These are phyloP conservation scores for Cherax destructor DNA, from an alignment of 1,140 invertebrate species.

Conservation along the genomic window DNA sequence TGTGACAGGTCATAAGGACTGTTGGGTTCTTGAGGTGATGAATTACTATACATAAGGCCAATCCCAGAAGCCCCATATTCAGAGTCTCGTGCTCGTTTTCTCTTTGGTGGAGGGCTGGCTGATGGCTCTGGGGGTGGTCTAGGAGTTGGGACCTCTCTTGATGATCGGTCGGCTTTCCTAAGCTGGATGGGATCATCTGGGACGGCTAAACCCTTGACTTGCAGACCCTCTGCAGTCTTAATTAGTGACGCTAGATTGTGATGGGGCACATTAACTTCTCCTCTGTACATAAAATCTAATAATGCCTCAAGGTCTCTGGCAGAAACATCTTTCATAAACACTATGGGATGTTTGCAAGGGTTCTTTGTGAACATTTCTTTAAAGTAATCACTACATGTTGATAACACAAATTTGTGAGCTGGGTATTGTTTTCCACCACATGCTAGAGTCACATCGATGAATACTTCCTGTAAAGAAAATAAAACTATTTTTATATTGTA, in stretches of 20 bases:
- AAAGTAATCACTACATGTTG: constrained; percentile 72
- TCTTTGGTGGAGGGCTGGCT: constrained; percentile 67
- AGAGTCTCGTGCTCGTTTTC: constrained; percentile 54
- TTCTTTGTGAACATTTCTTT: constrained; percentile 73
- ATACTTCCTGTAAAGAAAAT: constrained; percentile 68
- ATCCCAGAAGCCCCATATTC: constrained; percentile 59
- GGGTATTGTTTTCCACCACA: constrained; percentile 71
- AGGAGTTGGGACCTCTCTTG: constrained; percentile 52
- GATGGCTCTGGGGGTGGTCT: constrained; percentile 68
- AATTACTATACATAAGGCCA: constrained; percentile 62
- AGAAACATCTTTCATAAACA: constrained; percentile 73
- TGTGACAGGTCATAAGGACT: constrained; percentile 71
- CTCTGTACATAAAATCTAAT: constrained; percentile 75
- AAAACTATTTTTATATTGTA: background rate
- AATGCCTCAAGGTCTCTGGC: constrained; percentile 74
- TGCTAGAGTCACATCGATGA: constrained; percentile 71
- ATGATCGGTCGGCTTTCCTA: constrained; percentile 58
- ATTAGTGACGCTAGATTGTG: constrained; percentile 73
- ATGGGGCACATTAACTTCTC: constrained; percentile 74
- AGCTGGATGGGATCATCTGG: constrained; percentile 69
- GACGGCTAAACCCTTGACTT: constrained; percentile 74
- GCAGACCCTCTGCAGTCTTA: constrained; percentile 74
- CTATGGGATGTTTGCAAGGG: constrained; percentile 74
- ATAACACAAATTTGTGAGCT: constrained; percentile 71
- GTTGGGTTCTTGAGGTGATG: constrained; percentile 69